Percentiles rank a stretch among this genome's conserved stretches.
These are phyloP conservation scores for Stenchaetothrips biformis DNA, from an alignment of 2,888 invertebrate species.

Conservation along the genomic window DNA sequence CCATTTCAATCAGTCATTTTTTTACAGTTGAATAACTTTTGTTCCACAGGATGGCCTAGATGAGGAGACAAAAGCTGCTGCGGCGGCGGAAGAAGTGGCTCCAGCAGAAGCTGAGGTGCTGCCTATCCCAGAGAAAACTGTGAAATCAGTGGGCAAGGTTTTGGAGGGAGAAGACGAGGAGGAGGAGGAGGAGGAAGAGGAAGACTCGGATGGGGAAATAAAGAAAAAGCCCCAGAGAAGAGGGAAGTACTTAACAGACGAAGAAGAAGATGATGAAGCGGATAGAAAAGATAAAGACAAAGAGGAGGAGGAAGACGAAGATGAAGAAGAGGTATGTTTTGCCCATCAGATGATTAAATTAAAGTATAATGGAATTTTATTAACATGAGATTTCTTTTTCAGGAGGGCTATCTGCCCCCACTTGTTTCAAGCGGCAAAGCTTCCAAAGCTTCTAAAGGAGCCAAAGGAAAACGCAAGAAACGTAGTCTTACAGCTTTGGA, in stretches of 20 bases:
- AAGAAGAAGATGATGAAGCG: slow-evolving; percentile 41
- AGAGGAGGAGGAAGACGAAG: slow-evolving; percentile 43
- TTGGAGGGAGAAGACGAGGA: slow-evolving; percentile 26
- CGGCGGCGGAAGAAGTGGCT: slow-evolving; percentile 29
- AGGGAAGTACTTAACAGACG: slow-evolving; percentile 39
- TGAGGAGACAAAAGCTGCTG: slow-evolving; percentile 29
- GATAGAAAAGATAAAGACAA: slow-evolving; percentile 45
- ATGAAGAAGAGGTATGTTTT: slow-evolving; percentile 42
- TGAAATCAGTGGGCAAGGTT: slow-evolving; percentile 13
- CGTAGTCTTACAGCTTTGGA: slow-evolving; percentile 75
- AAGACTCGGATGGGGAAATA: slow-evolving; percentile 55
- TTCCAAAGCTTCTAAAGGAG: background rate
- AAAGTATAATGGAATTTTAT: background rate
- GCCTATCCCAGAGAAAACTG: background rate
- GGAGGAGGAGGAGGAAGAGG: slow-evolving; percentile 57
- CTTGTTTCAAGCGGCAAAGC: slow-evolving; percentile 27
- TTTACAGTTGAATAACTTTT: background rate
- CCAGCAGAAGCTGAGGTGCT: slow-evolving; percentile 7
- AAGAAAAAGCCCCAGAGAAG: slow-evolving; percentile 45
- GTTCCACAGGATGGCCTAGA: background rate
- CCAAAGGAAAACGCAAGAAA: slow-evolving; percentile 56
- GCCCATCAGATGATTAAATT: slow-evolving; percentile 36
- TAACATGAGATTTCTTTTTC: background rate
- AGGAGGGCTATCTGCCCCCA: slow-evolving; percentile 31
- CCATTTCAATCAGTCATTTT: background rate